Conservation (phyloP, 53 echinoderm and acorn worm species). For the Echinarachnius parma region DNA sequence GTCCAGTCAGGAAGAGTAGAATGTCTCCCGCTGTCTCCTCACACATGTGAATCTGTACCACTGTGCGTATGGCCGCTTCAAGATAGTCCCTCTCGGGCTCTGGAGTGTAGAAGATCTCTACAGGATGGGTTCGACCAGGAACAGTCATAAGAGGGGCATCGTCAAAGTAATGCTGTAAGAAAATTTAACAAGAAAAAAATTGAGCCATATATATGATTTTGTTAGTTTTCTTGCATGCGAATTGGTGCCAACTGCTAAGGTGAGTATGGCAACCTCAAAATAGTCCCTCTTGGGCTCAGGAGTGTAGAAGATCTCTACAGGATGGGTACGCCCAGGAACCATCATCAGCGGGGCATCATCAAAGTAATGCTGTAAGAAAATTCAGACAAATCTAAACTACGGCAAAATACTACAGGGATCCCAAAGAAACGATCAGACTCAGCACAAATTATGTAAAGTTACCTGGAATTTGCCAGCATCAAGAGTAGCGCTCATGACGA, state of each 20-base stretch:
- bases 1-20: slow-evolving; percentile 85
- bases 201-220: too few species aligned
- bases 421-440: too few species aligned
- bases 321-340: slow-evolving; percentile 94
- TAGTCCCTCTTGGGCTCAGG: slow-evolving; percentile 95
- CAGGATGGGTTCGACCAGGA: slow-evolving; percentile 94
- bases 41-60: slow-evolving; percentile 93
- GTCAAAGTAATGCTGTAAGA: slow-evolving; percentile 73
- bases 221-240: too few species aligned
- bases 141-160: slow-evolving; percentile 93
- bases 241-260: too few species aligned
- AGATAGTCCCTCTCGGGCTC: slow-evolving; percentile 93
- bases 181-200: too few species aligned
- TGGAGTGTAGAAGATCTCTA: slow-evolving; percentile 96
- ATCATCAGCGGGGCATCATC: slow-evolving; percentile 92
- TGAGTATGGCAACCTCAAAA: slow-evolving; percentile 85
- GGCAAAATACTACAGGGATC: too few species aligned
- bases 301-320: slow-evolving; percentile 96
- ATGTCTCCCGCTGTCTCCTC: slow-evolving; percentile 86
- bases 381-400: too few species aligned
- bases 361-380: slow-evolving; percentile 63
- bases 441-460: too few species aligned
- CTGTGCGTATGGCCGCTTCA: slow-evolving; percentile 89
- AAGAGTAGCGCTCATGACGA: slow-evolving; percentile 97
- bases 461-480: slow-evolving; percentile 99